Evolutionary conservation across 2,888 invertebrate genomes (phyloP).

Genomic region (Sepioteuthis lessoniana): DNA sequence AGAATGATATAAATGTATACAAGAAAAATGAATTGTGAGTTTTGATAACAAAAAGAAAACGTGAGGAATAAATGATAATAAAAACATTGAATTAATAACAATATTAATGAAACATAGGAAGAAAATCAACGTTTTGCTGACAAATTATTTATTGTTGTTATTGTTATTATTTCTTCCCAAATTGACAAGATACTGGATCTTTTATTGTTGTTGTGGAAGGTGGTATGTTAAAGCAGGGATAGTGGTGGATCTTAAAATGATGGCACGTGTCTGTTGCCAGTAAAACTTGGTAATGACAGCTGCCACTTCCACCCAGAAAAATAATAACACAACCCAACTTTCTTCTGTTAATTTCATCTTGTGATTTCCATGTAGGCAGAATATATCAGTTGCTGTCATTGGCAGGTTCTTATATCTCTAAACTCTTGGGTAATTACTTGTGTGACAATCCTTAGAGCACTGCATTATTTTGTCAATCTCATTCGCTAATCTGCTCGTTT

Average conservation of each 20-base stretch:
- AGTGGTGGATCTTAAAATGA: neutral
- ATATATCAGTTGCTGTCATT: conserved; percentile 7
- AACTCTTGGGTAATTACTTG: conserved; percentile 33
- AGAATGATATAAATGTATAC: neutral
- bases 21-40: neutral
- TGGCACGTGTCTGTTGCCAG: neutral
- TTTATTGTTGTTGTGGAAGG: neutral
- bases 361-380: conserved; percentile 11
- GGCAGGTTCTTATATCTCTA: conserved; percentile 33
- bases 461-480: neutral
- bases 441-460: neutral
- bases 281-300: conserved; percentile 6
- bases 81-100: neutral
- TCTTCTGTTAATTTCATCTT: neutral
- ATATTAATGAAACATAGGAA: no score
- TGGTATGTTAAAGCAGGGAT: neutral
- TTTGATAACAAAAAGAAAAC: neutral
- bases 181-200: neutral
- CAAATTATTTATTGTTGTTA: neutral
- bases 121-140: neutral
- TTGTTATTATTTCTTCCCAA: neutral
- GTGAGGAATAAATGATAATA: neutral
- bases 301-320: neutral
- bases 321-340: neutral
- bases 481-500: neutral